Evolutionary conservation across 2,113 vertebrate genomes (phyloP).

Genomic region (Tinamus guttatus): DNA sequence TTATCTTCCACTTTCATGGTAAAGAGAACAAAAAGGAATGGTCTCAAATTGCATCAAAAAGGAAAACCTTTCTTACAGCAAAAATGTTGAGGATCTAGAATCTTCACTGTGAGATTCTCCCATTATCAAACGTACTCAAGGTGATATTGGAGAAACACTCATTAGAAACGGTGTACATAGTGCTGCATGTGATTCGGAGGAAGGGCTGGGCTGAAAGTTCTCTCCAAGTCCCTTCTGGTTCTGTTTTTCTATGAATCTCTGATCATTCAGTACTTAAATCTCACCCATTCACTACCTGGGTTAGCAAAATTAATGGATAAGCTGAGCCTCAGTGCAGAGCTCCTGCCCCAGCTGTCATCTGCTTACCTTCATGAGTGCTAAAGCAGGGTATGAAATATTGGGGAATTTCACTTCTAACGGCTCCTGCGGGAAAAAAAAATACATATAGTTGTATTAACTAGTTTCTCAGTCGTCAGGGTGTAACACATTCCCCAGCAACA

Average conservation of each 20-base stretch:
- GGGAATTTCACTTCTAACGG: conserved; percentile 90
- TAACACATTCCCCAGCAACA: not conserved
- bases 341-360: not conserved
- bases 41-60: not conserved
- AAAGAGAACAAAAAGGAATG: not conserved
- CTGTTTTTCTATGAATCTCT: not conserved
- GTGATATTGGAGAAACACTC: not conserved
- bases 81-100: not conserved
- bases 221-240: not conserved
- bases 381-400: conserved; percentile 84
- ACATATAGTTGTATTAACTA: not conserved
- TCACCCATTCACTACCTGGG: not conserved
- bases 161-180: not conserved
- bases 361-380: conserved; percentile 92
- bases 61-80: not conserved
- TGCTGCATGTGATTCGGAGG: not conserved
- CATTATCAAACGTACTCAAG: not conserved
- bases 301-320: not conserved
- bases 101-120: not conserved
- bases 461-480: not conserved
- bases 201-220: not conserved
- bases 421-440: conserved; percentile 77
- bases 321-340: not conserved
- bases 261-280: not conserved
- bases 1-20: not conserved